Evolutionary conservation across 2,888 invertebrate genomes (phyloP).

Genomic region (Amblyteles armatorius): DNA sequence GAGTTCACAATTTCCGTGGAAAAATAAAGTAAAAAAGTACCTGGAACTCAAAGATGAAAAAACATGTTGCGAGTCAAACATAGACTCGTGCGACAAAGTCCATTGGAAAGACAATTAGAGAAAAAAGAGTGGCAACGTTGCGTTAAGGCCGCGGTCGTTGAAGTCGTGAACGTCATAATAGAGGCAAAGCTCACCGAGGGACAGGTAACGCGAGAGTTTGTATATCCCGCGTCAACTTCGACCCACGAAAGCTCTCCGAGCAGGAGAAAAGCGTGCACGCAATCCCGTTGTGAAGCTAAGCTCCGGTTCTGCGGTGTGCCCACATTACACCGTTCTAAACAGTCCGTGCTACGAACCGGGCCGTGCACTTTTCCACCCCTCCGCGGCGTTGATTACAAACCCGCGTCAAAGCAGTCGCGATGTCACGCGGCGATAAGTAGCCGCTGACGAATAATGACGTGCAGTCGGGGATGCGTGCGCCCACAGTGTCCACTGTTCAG

Average conservation of each 20-base stretch:
- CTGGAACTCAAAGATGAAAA: too few species aligned
- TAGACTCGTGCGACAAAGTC: background rate
- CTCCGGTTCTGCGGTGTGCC: constrained; percentile 5
- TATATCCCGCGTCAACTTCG: background rate
- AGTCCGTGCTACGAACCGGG: constrained; percentile 11
- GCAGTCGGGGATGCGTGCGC: background rate
- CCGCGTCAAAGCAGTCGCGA: constrained; percentile 69
- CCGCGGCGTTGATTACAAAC: constrained; percentile 69
- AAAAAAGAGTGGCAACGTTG: background rate
- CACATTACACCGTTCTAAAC: background rate
- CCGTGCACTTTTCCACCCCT: constrained; percentile 27
- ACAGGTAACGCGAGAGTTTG: background rate
- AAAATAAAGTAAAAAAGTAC: too few species aligned
- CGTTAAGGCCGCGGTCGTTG: background rate
- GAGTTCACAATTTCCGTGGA: too few species aligned
- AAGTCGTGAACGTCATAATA: background rate
- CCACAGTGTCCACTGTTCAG: background rate
- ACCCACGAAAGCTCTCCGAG: background rate
- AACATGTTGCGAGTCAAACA: background rate
- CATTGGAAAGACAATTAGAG: background rate
- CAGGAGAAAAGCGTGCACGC: background rate
- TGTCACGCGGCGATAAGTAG: constrained; percentile 74
- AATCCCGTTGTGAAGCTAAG: background rate
- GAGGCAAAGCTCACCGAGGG: background rate
- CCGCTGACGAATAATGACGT: constrained; percentile 71